phyloP scores from a whole-genome alignment of 2,797 vertebrate species.

The Pteronotus mesoamericanus region DNA sequence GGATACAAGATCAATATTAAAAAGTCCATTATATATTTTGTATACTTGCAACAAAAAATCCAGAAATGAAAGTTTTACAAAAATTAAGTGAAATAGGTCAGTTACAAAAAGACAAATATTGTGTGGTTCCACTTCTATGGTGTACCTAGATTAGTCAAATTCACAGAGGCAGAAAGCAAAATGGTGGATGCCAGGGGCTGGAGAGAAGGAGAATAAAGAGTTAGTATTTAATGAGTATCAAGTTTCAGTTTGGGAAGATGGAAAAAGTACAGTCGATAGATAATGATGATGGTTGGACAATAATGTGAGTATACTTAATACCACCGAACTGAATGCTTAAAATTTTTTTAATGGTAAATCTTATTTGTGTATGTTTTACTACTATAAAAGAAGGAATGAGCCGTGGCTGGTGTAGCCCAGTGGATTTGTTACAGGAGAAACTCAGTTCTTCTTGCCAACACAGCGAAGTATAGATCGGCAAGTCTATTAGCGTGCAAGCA shows the following conservation, averaged over 20 bases:
- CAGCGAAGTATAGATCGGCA: too few relatives aligned
- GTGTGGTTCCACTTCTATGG: not conserved
- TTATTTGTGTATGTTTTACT: not conserved
- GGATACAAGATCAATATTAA: not conserved
- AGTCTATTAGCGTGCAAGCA: too few relatives aligned
- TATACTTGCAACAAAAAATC: not conserved
- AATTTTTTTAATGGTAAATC: not conserved
- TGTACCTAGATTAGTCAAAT: not conserved
- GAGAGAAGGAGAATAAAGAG: not conserved
- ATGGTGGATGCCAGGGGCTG: not conserved
- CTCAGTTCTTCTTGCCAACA: too few relatives aligned
- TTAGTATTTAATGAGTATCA: not conserved
- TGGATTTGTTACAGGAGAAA: too few relatives aligned
- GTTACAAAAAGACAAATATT: not conserved
- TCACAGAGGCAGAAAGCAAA: not conserved
- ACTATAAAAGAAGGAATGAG: not conserved
- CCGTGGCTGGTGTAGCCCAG: too few relatives aligned
- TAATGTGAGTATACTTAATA: not conserved
- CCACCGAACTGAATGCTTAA: not conserved
- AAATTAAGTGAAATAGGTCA: not conserved
- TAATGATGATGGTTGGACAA: not conserved
- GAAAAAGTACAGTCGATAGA: not conserved
- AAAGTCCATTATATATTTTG: not conserved
- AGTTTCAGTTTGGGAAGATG: not conserved
- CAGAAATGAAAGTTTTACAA: not conserved